Conservation (phyloP, 1,140 invertebrate species). For the Glossosoma conforme region DNA sequence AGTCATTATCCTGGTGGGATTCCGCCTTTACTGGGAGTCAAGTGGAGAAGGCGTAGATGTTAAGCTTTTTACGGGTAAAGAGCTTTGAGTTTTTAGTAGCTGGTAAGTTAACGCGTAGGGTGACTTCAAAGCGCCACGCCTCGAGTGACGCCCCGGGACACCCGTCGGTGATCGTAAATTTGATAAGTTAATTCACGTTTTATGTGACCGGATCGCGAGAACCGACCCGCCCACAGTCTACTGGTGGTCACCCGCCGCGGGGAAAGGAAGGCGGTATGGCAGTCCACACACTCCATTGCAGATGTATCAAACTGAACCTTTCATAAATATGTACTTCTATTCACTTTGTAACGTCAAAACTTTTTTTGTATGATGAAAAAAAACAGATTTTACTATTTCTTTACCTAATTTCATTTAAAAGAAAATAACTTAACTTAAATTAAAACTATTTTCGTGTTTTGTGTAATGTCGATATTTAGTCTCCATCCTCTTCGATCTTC, state of each 20-base stretch:
- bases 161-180: conserved; percentile 17
- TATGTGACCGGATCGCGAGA: conserved; percentile 23
- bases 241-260: conserved; percentile 20
- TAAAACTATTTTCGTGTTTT: no score
- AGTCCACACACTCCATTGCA: background rate
- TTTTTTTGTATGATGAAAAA: no score
- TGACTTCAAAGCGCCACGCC: conserved; percentile 15
- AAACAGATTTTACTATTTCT: no score
- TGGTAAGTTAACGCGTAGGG: conserved; percentile 1
- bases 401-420: no score
- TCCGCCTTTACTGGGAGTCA: conserved; percentile 13
- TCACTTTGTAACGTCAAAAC: no score
- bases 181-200: conserved; percentile 28
- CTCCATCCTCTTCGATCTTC: no score
- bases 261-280: background rate
- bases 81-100: no score
- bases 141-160: conserved; percentile 12
- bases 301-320: no score
- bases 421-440: no score
- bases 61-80: background rate
- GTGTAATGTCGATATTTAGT: no score
- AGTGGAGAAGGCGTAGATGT: conserved; percentile 21
- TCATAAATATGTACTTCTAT: no score
- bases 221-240: conserved; percentile 15
- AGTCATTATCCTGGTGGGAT: conserved; percentile 22